phyloP scores from a whole-genome alignment of 2,888 invertebrate species.

The Cephus pygmeus region DNA sequence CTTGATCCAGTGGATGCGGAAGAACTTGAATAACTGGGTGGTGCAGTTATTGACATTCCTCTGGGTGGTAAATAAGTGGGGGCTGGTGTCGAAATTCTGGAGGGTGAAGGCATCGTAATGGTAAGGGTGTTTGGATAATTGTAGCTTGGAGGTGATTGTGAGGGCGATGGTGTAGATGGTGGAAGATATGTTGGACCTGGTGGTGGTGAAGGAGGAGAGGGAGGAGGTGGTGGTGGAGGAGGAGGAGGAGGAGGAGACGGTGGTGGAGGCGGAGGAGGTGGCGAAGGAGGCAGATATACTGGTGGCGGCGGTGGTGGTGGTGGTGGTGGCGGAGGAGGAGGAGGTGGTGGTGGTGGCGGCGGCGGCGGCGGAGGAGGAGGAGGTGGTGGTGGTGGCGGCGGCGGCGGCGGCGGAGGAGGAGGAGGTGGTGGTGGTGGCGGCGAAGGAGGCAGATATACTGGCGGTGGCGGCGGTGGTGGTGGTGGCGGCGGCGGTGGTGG shows the following conservation, averaged over 20 bases:
- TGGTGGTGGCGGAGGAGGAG: no score
- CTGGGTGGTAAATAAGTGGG: slow-evolving; percentile 38
- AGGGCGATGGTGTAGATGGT: slow-evolving; percentile 14
- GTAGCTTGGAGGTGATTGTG: slow-evolving; percentile 13
- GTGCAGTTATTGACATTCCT: slow-evolving; percentile 1
- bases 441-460: no score
- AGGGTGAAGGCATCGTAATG: neutral
- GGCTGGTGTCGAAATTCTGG: slow-evolving; percentile 6
- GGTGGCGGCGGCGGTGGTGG: no score
- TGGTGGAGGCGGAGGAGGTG: no score
- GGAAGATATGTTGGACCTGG: slow-evolving; percentile 9
- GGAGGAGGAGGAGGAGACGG: slow-evolving; percentile 11
- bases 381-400: no score
- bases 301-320: no score
- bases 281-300: no score
- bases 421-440: no score
- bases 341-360: no score
- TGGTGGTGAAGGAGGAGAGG: slow-evolving; percentile 13
- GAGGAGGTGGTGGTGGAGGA: slow-evolving; percentile 15
- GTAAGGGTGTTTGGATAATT: slow-evolving; percentile 14
- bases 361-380: no score
- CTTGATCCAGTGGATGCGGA: neutral
- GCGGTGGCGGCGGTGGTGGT: no score
- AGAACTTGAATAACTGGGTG: neutral
- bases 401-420: no score